Percentiles rank a stretch among this genome's conserved stretches.
Conservation (phyloP, 2,797 vertebrate genomes). For the Cirrhinus mrigala region DNA sequence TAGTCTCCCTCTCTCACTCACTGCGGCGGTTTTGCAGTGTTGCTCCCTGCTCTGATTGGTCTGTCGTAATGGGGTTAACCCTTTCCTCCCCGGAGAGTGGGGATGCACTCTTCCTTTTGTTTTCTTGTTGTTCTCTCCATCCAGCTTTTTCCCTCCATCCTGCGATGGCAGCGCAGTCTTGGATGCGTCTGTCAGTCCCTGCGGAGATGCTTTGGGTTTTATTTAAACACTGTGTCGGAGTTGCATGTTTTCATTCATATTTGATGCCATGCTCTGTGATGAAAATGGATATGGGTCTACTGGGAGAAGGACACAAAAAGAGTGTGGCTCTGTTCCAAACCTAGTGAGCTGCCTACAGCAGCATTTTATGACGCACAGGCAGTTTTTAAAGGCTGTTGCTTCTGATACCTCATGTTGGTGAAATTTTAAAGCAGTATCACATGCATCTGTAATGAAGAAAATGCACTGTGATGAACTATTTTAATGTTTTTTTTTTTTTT, state of each 20-base stretch:
- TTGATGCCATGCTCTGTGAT: conserved; percentile 28
- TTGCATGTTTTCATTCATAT: conserved; percentile 62
- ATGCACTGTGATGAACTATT: not conserved
- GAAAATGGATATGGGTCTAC: conserved; percentile 44
- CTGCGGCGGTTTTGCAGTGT: conserved; percentile 83
- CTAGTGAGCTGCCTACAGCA: not conserved
- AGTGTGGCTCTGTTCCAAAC: conserved; percentile 1
- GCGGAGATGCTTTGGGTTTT: conserved; percentile 4
- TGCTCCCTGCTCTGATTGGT: conserved; percentile 89
- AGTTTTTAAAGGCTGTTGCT: not conserved
- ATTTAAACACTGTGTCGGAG: conserved; percentile 52
- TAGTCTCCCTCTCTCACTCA: conserved; percentile 57
- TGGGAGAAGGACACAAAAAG: conserved; percentile 38
- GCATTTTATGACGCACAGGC: not conserved
- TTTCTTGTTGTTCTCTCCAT: conserved; percentile 41
- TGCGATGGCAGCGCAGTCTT: conserved; percentile 32
- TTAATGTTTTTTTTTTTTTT: no score
- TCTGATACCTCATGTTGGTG: not conserved
- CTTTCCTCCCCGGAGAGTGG: conserved; percentile 51
- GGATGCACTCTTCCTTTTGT: conserved; percentile 54
- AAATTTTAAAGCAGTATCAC: not conserved
- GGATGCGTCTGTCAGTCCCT: conserved; percentile 36
- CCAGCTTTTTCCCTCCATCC: conserved; percentile 28
- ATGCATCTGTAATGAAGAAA: not conserved
- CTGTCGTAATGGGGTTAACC: conserved; percentile 84